Percentiles rank a stretch among this genome's conserved stretches.
Evolutionary conservation across 2,797 vertebrate species (phyloP).

Genomic region (Melopsittacus undulatus): DNA sequence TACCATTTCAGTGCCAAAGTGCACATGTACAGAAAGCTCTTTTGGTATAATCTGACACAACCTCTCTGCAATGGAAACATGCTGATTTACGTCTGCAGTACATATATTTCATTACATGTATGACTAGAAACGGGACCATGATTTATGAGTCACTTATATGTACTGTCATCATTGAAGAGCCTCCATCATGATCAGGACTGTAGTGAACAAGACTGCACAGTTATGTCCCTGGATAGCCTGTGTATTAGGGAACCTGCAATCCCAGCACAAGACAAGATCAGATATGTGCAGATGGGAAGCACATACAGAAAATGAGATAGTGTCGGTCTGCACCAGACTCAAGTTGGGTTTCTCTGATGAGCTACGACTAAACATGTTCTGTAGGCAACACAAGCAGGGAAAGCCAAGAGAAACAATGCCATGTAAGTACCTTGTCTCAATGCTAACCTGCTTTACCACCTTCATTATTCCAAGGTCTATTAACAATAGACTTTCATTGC

Average conservation of each 20-base stretch:
- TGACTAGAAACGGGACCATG: not conserved
- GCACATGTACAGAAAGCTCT: not conserved
- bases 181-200: not conserved
- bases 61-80: not conserved
- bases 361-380: not conserved
- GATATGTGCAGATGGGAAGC: not conserved
- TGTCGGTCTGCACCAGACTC: not conserved
- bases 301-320: not conserved
- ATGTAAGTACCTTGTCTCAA: not conserved
- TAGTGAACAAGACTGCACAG: not conserved
- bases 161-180: not conserved
- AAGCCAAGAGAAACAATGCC: not conserved
- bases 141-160: not conserved
- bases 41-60: not conserved
- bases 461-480: not conserved
- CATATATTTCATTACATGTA: not conserved
- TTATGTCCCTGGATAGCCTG: not conserved
- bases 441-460: conserved; percentile 1
- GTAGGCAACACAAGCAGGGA: not conserved
- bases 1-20: not conserved
- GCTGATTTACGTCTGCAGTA: not conserved
- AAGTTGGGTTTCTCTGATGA: not conserved
- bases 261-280: not conserved
- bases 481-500: not conserved
- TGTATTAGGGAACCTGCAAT: not conserved